phyloP scores from a whole-genome alignment of 2,113 vertebrate species.

The Sphyrna mokarran region DNA sequence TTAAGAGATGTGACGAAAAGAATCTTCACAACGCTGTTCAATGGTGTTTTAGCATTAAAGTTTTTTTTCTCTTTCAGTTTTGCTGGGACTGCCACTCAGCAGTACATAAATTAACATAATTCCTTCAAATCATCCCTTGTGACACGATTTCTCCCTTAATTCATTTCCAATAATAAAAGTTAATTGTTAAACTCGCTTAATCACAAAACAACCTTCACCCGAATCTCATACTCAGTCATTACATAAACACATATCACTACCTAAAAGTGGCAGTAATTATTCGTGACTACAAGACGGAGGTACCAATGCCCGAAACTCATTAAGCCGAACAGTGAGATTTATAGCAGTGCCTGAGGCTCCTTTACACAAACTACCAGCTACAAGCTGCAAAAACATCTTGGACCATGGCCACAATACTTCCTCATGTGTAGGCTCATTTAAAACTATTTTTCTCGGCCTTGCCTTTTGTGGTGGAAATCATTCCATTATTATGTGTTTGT shows the following conservation, averaged over 20 bases:
- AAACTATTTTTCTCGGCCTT: not conserved
- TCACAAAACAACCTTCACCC: not conserved
- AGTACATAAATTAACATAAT: not conserved
- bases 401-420: not conserved
- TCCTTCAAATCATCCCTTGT: not conserved
- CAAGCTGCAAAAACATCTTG: not conserved
- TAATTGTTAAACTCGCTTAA: not conserved
- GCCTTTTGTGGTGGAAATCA: not conserved
- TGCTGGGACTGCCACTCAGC: not conserved
- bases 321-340: constrained; percentile 21
- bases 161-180: not conserved
- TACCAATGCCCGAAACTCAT: not conserved
- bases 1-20: not conserved
- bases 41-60: not conserved
- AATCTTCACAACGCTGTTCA: not conserved
- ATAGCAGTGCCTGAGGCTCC: not conserved
- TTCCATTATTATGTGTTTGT: not conserved
- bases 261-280: constrained; percentile 2
- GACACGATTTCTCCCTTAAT: not conserved
- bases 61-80: not conserved
- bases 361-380: not conserved
- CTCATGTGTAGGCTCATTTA: not conserved
- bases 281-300: constrained; percentile 3
- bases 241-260: constrained; percentile 19
- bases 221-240: not conserved